Percentiles rank a stretch among this genome's conserved stretches.
These are phyloP conservation scores for Kryptolebias ocellatus DNA, from an alignment of 2,797 vertebrate genomes.

Conservation along the genomic window DNA sequence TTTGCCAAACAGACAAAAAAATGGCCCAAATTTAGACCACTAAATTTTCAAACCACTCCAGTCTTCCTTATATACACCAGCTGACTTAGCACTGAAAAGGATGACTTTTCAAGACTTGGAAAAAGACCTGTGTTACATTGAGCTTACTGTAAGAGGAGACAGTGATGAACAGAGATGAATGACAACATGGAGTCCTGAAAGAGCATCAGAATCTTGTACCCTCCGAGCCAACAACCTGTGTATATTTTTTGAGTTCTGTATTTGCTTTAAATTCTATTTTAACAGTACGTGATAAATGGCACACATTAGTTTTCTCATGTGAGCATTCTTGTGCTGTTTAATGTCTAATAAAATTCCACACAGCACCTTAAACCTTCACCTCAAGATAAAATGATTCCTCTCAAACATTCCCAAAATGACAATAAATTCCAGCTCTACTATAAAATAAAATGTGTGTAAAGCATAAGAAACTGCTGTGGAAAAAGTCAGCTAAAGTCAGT, in stretches of 20 bases:
- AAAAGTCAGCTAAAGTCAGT: constrained; percentile 44
- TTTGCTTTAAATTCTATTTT: background rate
- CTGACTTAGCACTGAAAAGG: constrained; percentile 47
- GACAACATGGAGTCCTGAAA: background rate
- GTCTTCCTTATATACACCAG: constrained; percentile 22
- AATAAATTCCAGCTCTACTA: constrained; percentile 1
- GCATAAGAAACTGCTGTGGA: constrained; percentile 41
- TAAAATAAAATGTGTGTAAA: constrained; percentile 36
- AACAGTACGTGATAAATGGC: background rate
- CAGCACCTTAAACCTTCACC: background rate
- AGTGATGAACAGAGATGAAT: constrained; percentile 23
- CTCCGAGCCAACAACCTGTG: too few species aligned
- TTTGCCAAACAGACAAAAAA: constrained; percentile 12
- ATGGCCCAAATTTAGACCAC: constrained; percentile 14
- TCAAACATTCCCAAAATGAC: constrained; percentile 28
- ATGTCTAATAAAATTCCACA: background rate
- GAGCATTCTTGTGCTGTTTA: background rate
- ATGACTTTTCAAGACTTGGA: constrained; percentile 38
- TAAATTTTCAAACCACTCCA: constrained; percentile 6
- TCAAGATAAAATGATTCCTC: constrained; percentile 3
- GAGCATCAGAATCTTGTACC: background rate
- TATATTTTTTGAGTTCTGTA: background rate
- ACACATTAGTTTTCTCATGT: background rate
- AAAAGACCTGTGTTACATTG: constrained; percentile 9
- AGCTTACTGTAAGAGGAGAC: constrained; percentile 16